These are phyloP conservation scores for Phenganax stokvisi DNA, from an alignment of 92 coral and sea anemone species.

Conservation along the genomic window DNA sequence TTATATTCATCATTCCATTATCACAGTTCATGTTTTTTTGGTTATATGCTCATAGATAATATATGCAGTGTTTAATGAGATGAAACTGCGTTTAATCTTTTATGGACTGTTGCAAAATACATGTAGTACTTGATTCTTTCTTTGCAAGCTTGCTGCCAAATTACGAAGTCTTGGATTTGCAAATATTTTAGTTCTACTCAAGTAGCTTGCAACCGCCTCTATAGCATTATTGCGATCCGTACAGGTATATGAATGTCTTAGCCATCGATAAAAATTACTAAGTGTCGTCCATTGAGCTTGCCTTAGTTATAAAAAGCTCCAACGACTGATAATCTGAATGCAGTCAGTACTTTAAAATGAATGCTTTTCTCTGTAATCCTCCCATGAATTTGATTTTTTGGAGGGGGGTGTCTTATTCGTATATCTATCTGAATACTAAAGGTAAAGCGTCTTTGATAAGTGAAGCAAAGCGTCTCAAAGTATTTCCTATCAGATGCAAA, in stretches of 20 bases:
- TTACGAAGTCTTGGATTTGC: neutral
- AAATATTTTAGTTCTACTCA: conserved; percentile 11
- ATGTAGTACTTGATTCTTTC: too few species aligned
- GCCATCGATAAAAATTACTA: neutral
- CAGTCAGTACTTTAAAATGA: neutral
- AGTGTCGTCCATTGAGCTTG: neutral
- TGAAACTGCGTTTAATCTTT: too few species aligned
- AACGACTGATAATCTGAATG: neutral
- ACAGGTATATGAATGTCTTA: neutral
- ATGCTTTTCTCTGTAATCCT: neutral
- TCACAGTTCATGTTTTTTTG: too few species aligned
- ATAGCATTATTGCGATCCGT: neutral
- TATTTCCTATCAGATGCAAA: neutral
- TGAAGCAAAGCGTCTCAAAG: neutral
- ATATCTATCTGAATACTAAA: conserved; percentile 5
- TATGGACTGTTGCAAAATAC: too few species aligned
- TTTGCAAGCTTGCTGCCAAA: too few species aligned
- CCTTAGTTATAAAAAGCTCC: neutral
- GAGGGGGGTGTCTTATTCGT: too few species aligned
- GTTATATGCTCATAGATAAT: too few species aligned
- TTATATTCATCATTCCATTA: neutral
- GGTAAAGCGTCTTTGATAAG: conserved; percentile 32
- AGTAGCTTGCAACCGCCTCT: conserved; percentile 30
- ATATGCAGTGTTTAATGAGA: too few species aligned
- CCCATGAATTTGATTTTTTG: neutral